Conservation (phyloP, 2,888 invertebrate species). For the Furcula furcula region DNA sequence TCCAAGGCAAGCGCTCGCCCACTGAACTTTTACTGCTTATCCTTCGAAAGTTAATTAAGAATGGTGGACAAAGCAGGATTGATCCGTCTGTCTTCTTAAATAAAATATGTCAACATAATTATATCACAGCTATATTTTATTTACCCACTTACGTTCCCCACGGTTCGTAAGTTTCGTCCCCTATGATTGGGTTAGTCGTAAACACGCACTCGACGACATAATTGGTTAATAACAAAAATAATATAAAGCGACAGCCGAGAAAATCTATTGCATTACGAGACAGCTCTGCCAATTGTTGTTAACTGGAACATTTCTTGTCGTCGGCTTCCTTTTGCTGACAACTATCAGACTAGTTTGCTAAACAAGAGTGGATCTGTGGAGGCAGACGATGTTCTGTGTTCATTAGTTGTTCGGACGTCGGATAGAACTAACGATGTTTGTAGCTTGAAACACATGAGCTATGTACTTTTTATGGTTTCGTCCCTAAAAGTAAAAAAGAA, state of each 20-base stretch:
- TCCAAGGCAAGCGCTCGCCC: too few species aligned
- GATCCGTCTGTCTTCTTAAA: not conserved
- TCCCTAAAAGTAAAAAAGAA: too few species aligned
- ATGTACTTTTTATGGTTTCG: too few species aligned
- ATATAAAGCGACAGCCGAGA: conserved; percentile 34
- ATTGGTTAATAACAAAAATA: conserved; percentile 39
- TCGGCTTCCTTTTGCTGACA: conserved; percentile 48
- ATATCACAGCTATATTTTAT: conserved; percentile 11
- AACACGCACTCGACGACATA: conserved; percentile 23
- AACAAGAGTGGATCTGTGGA: conserved; percentile 34
- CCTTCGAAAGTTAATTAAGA: too few species aligned
- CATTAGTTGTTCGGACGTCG: conserved; percentile 40
- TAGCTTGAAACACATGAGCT: conserved; percentile 9
- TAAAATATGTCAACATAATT: not conserved
- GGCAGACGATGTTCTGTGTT: conserved; percentile 37
- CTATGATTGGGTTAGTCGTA: conserved; percentile 17
- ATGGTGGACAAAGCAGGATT: too few species aligned
- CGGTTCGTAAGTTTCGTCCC: conserved; percentile 11
- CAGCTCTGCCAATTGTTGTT: conserved; percentile 41
- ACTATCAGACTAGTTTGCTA: conserved; percentile 48
- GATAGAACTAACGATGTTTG: conserved; percentile 30
- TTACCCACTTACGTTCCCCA: conserved; percentile 6
- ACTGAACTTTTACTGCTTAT: too few species aligned
- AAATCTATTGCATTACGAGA: conserved; percentile 33
- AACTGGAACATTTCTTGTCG: conserved; percentile 53